Percentiles rank a stretch among this genome's conserved stretches.
These are phyloP conservation scores for Saccostrea echinata DNA, from an alignment of 1,140 invertebrate species.

Conservation along the genomic window DNA sequence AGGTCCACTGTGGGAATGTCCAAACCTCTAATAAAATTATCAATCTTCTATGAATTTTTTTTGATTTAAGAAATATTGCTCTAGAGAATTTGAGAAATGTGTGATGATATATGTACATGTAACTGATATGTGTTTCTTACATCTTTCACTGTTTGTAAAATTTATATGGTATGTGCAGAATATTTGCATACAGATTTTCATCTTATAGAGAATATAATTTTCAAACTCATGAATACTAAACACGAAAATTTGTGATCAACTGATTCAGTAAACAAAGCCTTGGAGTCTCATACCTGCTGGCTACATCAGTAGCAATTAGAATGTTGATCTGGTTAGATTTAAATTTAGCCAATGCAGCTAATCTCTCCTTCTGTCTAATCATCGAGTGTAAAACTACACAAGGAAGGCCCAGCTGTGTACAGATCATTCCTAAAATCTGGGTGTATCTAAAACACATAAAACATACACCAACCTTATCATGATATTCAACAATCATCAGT, in stretches of 20 bases:
- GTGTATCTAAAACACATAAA: conserved; percentile 68
- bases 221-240: background rate
- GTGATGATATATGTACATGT: no score
- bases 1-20: conserved; percentile 80
- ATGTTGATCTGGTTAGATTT: conserved; percentile 79
- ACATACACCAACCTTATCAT: no score
- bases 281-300: conserved; percentile 72
- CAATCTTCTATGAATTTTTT: background rate
- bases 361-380: conserved; percentile 82
- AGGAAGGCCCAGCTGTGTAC: conserved; percentile 91
- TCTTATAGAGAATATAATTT: no score
- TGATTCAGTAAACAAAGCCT: background rate
- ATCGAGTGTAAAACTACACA: conserved; percentile 86
- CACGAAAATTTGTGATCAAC: background rate
- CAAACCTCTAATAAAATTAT: conserved; percentile 73
- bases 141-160: background rate
- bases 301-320: conserved; percentile 80
- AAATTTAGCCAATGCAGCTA: conserved; percentile 77
- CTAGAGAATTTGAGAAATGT: no score
- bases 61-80: no score
- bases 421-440: conserved; percentile 85
- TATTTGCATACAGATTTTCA: no score
- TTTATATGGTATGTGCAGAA: background rate
- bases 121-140: no score
- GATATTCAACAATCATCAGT: no score